These are phyloP conservation scores for Leucoraja ocellata DNA, from an alignment of 2,797 vertebrate genomes.

Conservation along the genomic window DNA sequence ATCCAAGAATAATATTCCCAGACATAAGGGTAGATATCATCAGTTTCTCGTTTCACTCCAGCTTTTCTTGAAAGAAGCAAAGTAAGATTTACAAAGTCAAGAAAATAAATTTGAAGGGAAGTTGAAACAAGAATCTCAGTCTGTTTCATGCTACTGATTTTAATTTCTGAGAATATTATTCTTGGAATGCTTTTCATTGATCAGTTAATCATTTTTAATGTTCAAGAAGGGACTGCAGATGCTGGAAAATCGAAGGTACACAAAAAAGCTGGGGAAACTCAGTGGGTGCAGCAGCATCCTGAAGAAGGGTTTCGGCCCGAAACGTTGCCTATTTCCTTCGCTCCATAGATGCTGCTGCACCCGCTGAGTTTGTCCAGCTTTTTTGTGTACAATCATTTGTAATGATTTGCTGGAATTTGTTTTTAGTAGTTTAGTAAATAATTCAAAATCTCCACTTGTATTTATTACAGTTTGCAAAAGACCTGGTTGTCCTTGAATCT, in stretches of 20 bases:
- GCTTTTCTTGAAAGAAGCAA: constrained; percentile 26
- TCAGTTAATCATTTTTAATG: not conserved
- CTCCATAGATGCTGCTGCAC: no score
- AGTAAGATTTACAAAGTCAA: constrained; percentile 32
- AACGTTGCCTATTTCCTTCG: no score
- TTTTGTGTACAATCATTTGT: not conserved
- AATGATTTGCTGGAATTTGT: not conserved
- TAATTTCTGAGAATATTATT: constrained; percentile 33
- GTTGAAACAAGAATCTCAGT: constrained; percentile 19
- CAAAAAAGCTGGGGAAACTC: no score
- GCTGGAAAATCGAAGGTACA: no score
- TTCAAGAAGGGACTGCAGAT: no score
- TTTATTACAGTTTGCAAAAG: not conserved
- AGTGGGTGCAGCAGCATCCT: no score
- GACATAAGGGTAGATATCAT: not conserved
- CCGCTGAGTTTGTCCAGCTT: no score
- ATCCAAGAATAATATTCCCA: constrained; percentile 36
- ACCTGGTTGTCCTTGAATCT: not conserved
- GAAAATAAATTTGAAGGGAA: constrained; percentile 22
- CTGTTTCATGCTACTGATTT: constrained; percentile 13
- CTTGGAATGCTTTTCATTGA: constrained; percentile 11
- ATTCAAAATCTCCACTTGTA: not conserved
- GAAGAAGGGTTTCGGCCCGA: no score
- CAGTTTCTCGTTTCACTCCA: constrained; percentile 25
- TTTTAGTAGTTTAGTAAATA: not conserved